Percentiles rank a stretch among this genome's conserved stretches.
These are phyloP conservation scores for Lepidocyrtoides sp. DNA, from an alignment of 2,888 invertebrate genomes.

Conservation along the genomic window DNA sequence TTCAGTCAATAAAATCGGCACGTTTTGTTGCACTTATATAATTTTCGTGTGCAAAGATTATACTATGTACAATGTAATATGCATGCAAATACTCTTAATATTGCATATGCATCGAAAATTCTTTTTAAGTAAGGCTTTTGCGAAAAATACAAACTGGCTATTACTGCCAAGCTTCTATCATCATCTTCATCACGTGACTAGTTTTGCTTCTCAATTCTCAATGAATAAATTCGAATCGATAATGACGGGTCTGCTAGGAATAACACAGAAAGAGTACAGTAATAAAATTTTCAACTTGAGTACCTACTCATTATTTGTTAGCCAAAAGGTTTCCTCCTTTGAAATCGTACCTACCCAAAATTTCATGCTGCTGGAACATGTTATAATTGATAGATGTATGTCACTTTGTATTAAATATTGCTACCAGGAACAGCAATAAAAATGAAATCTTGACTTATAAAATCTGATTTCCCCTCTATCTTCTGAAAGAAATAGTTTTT, in stretches of 20 bases:
- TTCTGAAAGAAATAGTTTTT: not conserved
- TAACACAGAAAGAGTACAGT: not conserved
- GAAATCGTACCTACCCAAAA: not conserved
- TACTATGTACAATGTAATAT: no score
- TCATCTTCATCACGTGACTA: not conserved
- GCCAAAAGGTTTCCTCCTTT: not conserved
- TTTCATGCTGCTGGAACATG: not conserved
- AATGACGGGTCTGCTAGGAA: not conserved
- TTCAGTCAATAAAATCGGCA: not conserved
- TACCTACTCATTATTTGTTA: not conserved
- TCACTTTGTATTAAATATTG: not conserved
- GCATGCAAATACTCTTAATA: no score
- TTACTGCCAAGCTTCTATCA: no score
- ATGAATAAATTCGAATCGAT: not conserved
- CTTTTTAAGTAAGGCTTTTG: no score
- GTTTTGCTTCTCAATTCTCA: conserved; percentile 6
- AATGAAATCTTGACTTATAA: not conserved
- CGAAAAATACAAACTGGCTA: no score
- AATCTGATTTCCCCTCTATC: not conserved
- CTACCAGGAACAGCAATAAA: not conserved
- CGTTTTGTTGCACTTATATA: no score
- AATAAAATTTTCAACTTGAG: not conserved
- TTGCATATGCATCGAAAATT: no score
- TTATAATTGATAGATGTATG: not conserved
- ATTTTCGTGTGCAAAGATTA: no score